Percentiles rank a stretch among this genome's conserved stretches.
Conservation (phyloP, 2,888 invertebrate genomes). For the Synergus laeviventris region DNA sequence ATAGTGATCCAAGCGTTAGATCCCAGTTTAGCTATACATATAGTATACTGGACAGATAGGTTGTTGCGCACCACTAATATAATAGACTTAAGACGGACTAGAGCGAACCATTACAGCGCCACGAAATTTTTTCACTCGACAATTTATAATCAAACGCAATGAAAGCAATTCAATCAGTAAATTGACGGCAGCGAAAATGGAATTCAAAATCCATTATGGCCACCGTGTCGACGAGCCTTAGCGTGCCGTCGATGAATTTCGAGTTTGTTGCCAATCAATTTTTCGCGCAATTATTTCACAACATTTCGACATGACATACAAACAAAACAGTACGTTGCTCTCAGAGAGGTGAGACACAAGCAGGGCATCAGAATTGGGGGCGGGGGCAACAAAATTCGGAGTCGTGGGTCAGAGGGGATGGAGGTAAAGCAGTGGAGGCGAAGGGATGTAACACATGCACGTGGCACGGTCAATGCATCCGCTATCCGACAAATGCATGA, state of each 20-base stretch:
- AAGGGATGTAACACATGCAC: slow-evolving; percentile 74
- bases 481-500: slow-evolving; percentile 72
- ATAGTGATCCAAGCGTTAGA: too few relatives aligned
- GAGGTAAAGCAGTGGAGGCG: slow-evolving; percentile 40
- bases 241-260: slow-evolving; percentile 50
- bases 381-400: slow-evolving; percentile 50
- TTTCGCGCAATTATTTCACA: slow-evolving; percentile 74
- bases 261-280: slow-evolving; percentile 71
- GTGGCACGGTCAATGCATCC: slow-evolving; percentile 72
- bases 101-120: too few relatives aligned
- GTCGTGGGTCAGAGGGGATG: slow-evolving; percentile 42
- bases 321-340: slow-evolving; percentile 54
- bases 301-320: slow-evolving; percentile 74
- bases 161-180: neutral
- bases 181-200: neutral
- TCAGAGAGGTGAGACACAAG: slow-evolving; percentile 51
- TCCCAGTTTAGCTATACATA: too few relatives aligned
- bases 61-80: too few relatives aligned
- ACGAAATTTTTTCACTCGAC: neutral
- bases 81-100: too few relatives aligned
- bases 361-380: slow-evolving; percentile 53
- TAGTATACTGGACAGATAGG: too few relatives aligned
- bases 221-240: neutral
- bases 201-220: neutral
- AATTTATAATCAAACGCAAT: neutral